Percentiles rank a stretch among this genome's conserved stretches.
phyloP scores from a whole-genome alignment of 2,797 vertebrate species.

The Jordanella pulchra region DNA sequence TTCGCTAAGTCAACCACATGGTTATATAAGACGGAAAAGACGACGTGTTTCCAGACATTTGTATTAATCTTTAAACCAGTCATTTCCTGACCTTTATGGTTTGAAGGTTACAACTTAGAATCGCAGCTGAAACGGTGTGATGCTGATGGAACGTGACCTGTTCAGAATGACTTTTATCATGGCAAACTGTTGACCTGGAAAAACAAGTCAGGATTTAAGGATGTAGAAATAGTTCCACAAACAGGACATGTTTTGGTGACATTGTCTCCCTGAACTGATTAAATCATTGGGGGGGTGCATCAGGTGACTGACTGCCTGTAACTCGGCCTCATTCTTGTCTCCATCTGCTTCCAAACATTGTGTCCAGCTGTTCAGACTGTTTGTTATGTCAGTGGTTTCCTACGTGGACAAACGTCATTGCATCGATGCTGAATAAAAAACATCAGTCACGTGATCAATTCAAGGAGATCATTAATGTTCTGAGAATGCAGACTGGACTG shows the following conservation, averaged over 20 bases:
- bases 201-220: not conserved
- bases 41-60: not conserved
- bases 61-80: constrained; percentile 5
- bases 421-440: not conserved
- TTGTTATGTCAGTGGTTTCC: not conserved
- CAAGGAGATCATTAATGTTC: constrained; percentile 1
- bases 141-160: no score
- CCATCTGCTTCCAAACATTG: not conserved
- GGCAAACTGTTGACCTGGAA: not conserved
- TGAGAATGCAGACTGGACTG: not conserved
- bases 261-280: not conserved
- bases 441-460: constrained; percentile 12
- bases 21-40: no score
- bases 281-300: not conserved
- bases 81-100: not conserved
- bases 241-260: not conserved
- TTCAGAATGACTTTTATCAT: not conserved
- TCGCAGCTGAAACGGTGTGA: not conserved
- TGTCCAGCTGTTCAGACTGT: constrained; percentile 8
- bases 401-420: not conserved
- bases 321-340: not conserved
- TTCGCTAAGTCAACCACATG: no score
- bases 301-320: constrained; percentile 7
- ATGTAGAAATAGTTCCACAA: not conserved
- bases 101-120: not conserved